Base-by-base conservation (phyloP, 2,888 invertebrate genomes). In the Sesamia inferens region DNA sequence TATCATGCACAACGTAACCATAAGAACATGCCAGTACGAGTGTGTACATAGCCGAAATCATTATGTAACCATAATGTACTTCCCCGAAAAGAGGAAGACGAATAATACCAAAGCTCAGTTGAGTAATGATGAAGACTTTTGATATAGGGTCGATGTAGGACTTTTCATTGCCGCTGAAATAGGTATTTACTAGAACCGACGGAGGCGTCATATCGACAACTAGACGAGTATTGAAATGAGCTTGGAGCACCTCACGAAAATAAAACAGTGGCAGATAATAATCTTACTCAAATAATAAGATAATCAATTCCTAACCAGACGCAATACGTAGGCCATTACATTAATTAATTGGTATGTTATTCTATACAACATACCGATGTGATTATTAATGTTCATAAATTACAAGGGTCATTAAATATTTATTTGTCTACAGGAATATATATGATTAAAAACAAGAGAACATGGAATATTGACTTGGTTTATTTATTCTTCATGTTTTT, bases 181-280 rank as follows among this genome's bases (percentile, higher is more conserved):
- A 92, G n/a, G 90, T 90, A 68, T 93, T 93, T 24, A 92, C 87
- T 51, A 86, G 89, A 57, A 90, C 88, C 7, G 84, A 78, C 13
- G 88, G 89, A 62, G 88, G 87, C 88, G 90, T 78, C 93, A 91
- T 90, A 70, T 71, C 72, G 77, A 47, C 66, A 44, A 68, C 69
- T 69, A 24, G 24, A 58, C 69, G 64, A 54, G 42, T 62, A 51
- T 59, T n/a, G 65, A 71, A 81, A 58, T 85, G 74, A 67, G 19
- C 54, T 68, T 65, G 64, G 48, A 68, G 13, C 57, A 54, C 13
- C 31, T 54, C n/a, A 63, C 65, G 61, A 39, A 42, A 44, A 71
- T 47, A 77, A 78, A 47, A 68, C 54, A 80, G 76, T 80, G 76
- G 75, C 74, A 75, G 62, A 62, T 68, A 83, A 71, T 83, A 79